Percentiles rank a stretch among this genome's conserved stretches.
phyloP scores from a whole-genome alignment of 2,797 vertebrate genomes.

The Lepus oiostolus region DNA sequence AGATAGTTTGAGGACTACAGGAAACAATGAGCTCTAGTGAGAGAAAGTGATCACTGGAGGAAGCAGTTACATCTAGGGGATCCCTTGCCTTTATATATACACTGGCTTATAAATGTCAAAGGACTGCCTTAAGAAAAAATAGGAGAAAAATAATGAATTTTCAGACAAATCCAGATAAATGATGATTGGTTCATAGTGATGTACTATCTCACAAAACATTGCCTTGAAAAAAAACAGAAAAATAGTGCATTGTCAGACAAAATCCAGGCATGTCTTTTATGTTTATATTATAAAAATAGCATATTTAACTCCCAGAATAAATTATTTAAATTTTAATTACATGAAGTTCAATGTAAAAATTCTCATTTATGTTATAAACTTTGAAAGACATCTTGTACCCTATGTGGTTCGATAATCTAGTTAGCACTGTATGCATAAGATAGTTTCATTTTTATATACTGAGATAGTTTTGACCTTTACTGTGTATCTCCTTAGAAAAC shows the following conservation, averaged over 20 bases:
- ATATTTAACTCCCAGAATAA: neutral
- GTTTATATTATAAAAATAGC: conserved; percentile 1
- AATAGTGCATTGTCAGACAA: neutral
- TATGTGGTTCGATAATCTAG: neutral
- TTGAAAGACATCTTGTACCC: conserved; percentile 39
- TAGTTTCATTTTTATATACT: neutral
- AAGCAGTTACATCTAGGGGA: neutral
- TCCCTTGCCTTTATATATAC: neutral
- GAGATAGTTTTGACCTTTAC: conserved; percentile 3
- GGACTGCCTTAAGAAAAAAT: neutral
- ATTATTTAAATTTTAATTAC: conserved; percentile 1
- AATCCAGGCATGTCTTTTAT: neutral
- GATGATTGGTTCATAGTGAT: neutral
- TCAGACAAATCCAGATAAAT: neutral
- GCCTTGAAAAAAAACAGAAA: neutral
- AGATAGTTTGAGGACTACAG: neutral
- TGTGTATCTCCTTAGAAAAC: neutral
- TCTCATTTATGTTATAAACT: conserved; percentile 49
- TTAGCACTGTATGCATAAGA: neutral
- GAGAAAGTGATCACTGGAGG: neutral
- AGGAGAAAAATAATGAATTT: neutral
- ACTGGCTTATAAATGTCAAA: neutral
- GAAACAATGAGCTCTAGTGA: neutral
- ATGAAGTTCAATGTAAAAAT: neutral
- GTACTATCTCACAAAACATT: neutral